Conservation (phyloP, 1,140 invertebrate species). For the Vanessa atalanta region DNA sequence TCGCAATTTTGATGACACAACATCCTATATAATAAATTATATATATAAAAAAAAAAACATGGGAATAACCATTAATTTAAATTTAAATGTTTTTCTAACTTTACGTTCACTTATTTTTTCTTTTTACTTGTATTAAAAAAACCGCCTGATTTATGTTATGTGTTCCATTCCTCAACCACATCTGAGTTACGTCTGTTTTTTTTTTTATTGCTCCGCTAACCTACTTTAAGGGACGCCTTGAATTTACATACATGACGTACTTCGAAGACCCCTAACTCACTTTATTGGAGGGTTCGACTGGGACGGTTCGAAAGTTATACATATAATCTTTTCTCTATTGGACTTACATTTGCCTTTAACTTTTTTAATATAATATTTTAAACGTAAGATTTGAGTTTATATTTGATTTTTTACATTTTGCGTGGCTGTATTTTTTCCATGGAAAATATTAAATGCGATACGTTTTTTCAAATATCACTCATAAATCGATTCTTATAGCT, state of each 20-base stretch:
- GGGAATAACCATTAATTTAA: too few species aligned
- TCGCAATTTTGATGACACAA: too few species aligned
- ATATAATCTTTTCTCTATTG: background rate
- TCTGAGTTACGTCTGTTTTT: conserved; percentile 20
- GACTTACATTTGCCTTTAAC: background rate
- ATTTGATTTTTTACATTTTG: too few species aligned
- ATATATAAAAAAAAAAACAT: too few species aligned
- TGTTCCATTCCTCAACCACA: conserved; percentile 13
- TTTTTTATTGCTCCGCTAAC: conserved; percentile 26
- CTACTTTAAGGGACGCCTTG: conserved; percentile 13
- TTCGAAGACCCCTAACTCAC: background rate
- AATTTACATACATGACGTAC: conserved; percentile 20
- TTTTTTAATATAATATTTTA: background rate
- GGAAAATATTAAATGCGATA: too few species aligned
- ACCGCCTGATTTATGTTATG: background rate
- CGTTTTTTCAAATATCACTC: too few species aligned
- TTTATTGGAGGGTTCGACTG: conserved; percentile 5
- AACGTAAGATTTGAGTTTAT: too few species aligned
- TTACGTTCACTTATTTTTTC: too few species aligned
- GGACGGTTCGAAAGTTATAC: background rate
- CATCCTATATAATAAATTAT: too few species aligned
- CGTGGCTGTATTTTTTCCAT: too few species aligned
- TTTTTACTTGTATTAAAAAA: background rate
- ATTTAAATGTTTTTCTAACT: too few species aligned
- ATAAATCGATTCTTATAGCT: too few species aligned